Evolutionary conservation across 2,797 vertebrate genomes (phyloP).

Genomic region (Chiroxiphia lanceolata): DNA sequence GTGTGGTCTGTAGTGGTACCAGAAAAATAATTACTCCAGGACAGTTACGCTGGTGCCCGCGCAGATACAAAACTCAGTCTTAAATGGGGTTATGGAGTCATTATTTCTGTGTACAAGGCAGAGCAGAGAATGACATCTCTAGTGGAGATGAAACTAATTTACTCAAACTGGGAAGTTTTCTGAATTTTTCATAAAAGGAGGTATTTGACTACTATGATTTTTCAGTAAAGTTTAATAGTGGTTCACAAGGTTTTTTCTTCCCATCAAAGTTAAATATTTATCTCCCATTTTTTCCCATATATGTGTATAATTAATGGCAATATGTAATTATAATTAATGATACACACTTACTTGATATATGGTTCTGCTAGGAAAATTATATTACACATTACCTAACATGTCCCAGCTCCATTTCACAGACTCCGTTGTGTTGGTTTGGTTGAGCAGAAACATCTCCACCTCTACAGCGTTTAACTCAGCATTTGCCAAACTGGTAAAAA

Average conservation of each 20-base stretch:
- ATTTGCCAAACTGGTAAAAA: neutral
- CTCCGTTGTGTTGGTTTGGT: accelerated
- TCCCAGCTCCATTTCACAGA: neutral
- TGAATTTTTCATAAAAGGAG: neutral
- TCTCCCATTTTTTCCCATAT: neutral
- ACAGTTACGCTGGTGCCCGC: neutral
- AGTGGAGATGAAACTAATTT: neutral
- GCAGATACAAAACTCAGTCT: neutral
- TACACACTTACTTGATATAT: neutral
- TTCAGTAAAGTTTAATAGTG: neutral
- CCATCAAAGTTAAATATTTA: neutral
- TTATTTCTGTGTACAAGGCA: neutral
- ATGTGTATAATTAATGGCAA: neutral
- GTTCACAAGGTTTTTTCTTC: neutral
- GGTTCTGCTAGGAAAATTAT: neutral
- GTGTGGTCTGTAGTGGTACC: neutral
- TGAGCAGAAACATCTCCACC: neutral
- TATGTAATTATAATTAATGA: neutral
- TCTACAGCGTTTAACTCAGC: neutral
- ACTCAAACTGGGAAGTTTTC: neutral
- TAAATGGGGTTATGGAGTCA: neutral
- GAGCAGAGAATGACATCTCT: neutral
- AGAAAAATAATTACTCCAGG: neutral
- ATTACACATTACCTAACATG: neutral
- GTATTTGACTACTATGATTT: neutral